phyloP scores from a whole-genome alignment of 2,888 invertebrate species.

The Cephus pygmeus region DNA sequence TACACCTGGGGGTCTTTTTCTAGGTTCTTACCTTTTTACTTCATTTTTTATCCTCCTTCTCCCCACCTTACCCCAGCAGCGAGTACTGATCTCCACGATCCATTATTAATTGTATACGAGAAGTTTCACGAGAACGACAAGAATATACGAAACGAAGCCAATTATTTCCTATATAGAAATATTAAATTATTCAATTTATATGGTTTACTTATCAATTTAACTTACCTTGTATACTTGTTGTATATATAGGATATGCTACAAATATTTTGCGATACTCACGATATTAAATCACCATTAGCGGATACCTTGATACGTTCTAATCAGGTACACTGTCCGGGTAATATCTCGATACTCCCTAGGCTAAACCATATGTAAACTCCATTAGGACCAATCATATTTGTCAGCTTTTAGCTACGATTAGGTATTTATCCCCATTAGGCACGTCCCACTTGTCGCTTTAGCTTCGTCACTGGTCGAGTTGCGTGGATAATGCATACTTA shows the following conservation, averaged over 20 bases:
- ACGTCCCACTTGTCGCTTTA: slow-evolving; percentile 22
- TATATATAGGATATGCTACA: background rate
- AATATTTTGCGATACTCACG: background rate
- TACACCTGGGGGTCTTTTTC: slow-evolving; percentile 5
- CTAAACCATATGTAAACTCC: slow-evolving; percentile 26
- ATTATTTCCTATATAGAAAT: background rate
- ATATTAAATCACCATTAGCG: background rate
- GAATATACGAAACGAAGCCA: background rate
- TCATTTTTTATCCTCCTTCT: background rate
- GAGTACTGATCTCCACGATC: background rate
- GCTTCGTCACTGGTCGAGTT: background rate
- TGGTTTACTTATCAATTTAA: background rate
- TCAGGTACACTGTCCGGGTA: background rate
- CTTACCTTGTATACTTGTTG: background rate
- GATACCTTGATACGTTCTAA: background rate
- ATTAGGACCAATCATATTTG: slow-evolving; percentile 47
- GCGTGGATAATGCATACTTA: background rate
- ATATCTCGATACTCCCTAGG: background rate
- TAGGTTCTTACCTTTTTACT: slow-evolving; percentile 3
- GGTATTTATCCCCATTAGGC: slow-evolving; percentile 45
- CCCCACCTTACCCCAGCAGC: background rate
- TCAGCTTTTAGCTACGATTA: slow-evolving; percentile 46
- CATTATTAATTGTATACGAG: background rate
- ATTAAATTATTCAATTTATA: background rate
- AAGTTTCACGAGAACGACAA: background rate